Evolutionary conservation across 92 coral and sea anemone species (phyloP).

Genomic region (Zoanthus sansibaricus): DNA sequence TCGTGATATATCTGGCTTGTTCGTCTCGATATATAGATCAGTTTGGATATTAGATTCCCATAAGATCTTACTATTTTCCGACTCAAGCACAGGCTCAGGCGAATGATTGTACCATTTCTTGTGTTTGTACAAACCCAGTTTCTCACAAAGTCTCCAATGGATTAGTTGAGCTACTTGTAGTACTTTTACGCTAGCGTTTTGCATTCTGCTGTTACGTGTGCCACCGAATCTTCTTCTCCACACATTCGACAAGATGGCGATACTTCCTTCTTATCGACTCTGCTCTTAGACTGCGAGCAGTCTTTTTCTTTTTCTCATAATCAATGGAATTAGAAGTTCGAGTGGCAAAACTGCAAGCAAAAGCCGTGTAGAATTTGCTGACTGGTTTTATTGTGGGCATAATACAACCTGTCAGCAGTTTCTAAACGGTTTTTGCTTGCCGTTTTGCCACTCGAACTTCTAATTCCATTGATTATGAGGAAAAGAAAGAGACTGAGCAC

Average conservation of each 20-base stretch:
- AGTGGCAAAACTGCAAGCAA: no score
- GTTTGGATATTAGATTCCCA: neutral
- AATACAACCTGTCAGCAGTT: no score
- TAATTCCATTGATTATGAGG: no score
- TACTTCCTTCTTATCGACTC: constrained; percentile 6
- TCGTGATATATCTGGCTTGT: constrained; percentile 28
- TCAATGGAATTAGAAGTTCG: no score
- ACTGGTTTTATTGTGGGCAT: no score
- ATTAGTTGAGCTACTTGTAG: constrained; percentile 46
- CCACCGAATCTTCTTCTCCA: constrained; percentile 39
- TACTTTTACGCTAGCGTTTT: constrained; percentile 35
- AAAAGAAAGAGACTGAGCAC: no score
- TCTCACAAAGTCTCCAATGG: constrained; percentile 24
- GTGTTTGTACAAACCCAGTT: neutral
- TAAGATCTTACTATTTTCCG: constrained; percentile 8
- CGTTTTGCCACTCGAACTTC: no score
- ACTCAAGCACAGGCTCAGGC: constrained; percentile 24
- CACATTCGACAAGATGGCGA: constrained; percentile 41
- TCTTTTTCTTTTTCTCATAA: no score
- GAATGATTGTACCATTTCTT: constrained; percentile 19
- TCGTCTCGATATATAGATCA: neutral
- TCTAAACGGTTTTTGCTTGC: no score
- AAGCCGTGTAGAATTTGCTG: no score
- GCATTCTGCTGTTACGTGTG: constrained; percentile 31
- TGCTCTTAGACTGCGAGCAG: neutral